A percentile compares a stretch with the other conserved stretches of the same genome.
phyloP scores from a whole-genome alignment of 2,797 vertebrate species.

The Pangasius djambal region DNA sequence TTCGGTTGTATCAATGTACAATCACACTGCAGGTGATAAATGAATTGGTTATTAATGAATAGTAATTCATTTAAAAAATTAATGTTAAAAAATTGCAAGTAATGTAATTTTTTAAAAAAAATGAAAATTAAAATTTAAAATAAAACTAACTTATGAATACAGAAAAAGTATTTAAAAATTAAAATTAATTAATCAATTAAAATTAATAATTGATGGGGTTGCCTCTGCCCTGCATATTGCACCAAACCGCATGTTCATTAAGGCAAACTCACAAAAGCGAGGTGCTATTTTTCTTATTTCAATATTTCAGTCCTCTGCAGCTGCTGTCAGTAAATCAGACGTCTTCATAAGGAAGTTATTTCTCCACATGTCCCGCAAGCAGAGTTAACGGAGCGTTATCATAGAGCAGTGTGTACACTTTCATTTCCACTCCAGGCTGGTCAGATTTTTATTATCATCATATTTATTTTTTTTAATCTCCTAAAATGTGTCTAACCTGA shows the following conservation, averaged over 20 bases:
- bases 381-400: not conserved
- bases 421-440: slow-evolving; percentile 14
- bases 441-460: not conserved
- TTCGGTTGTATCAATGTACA: not conserved
- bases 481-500: not conserved
- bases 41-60: not conserved
- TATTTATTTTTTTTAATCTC: not conserved
- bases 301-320: not conserved
- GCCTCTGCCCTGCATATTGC: not conserved
- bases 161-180: too few species aligned
- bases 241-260: not conserved
- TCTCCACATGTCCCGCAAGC: not conserved
- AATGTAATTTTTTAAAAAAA: too few species aligned
- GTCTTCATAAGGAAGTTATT: not conserved
- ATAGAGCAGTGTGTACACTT: not conserved
- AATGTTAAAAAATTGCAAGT: not conserved
- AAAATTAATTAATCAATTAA: not conserved
- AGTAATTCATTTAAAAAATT: too few species aligned
- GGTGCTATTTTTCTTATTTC: not conserved
- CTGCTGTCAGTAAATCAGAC: not conserved
- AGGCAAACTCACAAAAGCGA: not conserved
- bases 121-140: not conserved
- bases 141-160: not conserved
- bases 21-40: not conserved
- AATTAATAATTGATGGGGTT: not conserved